Conservation (phyloP, 2,888 invertebrate species). For the Lycia hirtaria region DNA sequence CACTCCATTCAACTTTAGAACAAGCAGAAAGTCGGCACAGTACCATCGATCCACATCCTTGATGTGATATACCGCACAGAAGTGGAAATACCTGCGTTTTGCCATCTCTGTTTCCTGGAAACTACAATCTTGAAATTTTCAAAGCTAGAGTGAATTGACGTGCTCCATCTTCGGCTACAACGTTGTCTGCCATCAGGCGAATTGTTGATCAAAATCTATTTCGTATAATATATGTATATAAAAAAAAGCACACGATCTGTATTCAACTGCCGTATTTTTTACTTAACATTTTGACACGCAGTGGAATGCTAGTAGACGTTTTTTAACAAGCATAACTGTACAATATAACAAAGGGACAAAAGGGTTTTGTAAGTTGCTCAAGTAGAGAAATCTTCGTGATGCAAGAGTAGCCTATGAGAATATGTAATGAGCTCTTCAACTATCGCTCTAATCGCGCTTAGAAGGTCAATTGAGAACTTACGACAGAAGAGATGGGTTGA, state of each 20-base stretch:
- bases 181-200: too few species aligned
- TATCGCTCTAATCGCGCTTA: not conserved
- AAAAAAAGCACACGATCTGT: slow-evolving; percentile 2
- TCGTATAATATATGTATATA: too few species aligned
- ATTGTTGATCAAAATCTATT: too few species aligned
- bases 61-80: too few species aligned
- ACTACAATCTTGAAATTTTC: too few species aligned
- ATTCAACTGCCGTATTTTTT: not conserved
- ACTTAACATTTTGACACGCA: not conserved
- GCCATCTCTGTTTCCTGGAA: too few species aligned
- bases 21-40: too few species aligned
- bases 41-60: too few species aligned
- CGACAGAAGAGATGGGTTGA: not conserved
- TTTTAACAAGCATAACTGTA: slow-evolving; percentile 8
- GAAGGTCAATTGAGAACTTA: not conserved
- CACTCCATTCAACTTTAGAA: too few species aligned
- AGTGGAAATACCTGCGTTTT: too few species aligned
- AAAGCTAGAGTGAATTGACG: too few species aligned
- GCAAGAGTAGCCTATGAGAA: not conserved
- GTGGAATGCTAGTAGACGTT: not conserved
- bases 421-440: slow-evolving; percentile 6
- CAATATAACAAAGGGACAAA: slow-evolving; percentile 14
- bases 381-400: slow-evolving; percentile 6
- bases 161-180: too few species aligned
- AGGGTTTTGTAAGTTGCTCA: slow-evolving; percentile 12